Percentiles rank a stretch among this genome's conserved stretches.
Evolutionary conservation across 1,140 invertebrate genomes (phyloP).

Genomic region (Apis laboriosa): DNA sequence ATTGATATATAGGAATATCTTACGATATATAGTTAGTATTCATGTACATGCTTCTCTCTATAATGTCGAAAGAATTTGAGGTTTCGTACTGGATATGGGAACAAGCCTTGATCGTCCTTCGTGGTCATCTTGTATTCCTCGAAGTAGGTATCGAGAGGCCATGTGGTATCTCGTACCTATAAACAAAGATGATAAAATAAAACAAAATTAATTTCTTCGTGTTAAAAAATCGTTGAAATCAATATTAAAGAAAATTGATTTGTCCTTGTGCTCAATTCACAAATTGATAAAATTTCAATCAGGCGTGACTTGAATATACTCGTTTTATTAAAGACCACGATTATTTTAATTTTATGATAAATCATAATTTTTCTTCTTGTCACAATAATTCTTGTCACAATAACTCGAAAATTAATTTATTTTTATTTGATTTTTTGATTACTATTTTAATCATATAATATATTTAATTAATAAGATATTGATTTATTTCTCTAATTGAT

Average conservation of each 20-base stretch:
- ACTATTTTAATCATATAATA: no score
- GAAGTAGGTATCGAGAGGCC: background rate
- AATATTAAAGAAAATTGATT: background rate
- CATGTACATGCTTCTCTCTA: background rate
- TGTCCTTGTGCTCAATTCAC: background rate
- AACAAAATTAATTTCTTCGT: background rate
- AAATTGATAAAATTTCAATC: background rate
- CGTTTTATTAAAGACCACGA: no score
- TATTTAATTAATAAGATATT: no score
- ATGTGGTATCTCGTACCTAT: constrained; percentile 8
- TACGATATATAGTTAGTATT: background rate
- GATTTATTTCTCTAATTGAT: no score
- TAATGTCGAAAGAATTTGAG: constrained; percentile 29
- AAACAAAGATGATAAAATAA: background rate
- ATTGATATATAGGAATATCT: background rate
- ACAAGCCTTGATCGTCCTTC: constrained; percentile 24
- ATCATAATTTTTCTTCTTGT: no score
- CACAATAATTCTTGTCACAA: no score
- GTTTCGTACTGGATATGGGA: constrained; percentile 4
- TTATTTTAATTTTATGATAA: no score
- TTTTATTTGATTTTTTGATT: no score
- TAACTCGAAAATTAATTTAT: no score
- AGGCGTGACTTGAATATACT: no score
- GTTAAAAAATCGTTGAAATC: background rate
- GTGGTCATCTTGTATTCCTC: background rate